Conservation (phyloP, 2,797 vertebrate genomes). For the Miichthys miiuy region DNA sequence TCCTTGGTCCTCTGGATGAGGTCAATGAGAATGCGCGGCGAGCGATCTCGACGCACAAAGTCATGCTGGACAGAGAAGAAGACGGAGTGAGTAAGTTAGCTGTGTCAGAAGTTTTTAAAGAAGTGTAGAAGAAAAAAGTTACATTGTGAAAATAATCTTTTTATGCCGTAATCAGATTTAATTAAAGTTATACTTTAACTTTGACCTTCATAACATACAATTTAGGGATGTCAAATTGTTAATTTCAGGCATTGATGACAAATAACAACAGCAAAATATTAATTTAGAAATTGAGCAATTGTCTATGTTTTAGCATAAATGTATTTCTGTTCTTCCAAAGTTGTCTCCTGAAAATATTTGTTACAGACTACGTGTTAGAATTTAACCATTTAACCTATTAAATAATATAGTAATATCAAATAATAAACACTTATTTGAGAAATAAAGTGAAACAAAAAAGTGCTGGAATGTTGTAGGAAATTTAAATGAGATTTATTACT, state of each 20-base stretch:
- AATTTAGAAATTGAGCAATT: neutral
- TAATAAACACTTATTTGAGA: neutral
- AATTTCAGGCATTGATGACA: neutral
- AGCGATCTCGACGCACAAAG: slow-evolving; percentile 94
- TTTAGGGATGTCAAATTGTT: neutral
- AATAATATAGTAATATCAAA: neutral
- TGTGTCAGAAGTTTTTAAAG: neutral
- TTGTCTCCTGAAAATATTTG: neutral
- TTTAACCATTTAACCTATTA: neutral
- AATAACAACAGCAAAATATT: neutral
- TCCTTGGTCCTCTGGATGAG: slow-evolving; percentile 98
- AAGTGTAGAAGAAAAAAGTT: no score
- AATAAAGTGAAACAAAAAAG: neutral
- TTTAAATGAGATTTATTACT: neutral
- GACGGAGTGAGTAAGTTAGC: neutral
- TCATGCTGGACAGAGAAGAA: slow-evolving; percentile 87
- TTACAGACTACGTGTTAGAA: neutral
- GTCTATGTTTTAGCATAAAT: neutral
- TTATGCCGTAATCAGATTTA: no score
- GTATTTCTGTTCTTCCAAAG: neutral
- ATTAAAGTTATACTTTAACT: neutral
- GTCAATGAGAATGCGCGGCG: slow-evolving; percentile 88
- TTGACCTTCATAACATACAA: neutral
- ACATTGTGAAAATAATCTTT: no score
- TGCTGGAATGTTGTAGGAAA: neutral